Base-by-base conservation (phyloP, 2,888 invertebrate species). In the Apeira syringaria region DNA sequence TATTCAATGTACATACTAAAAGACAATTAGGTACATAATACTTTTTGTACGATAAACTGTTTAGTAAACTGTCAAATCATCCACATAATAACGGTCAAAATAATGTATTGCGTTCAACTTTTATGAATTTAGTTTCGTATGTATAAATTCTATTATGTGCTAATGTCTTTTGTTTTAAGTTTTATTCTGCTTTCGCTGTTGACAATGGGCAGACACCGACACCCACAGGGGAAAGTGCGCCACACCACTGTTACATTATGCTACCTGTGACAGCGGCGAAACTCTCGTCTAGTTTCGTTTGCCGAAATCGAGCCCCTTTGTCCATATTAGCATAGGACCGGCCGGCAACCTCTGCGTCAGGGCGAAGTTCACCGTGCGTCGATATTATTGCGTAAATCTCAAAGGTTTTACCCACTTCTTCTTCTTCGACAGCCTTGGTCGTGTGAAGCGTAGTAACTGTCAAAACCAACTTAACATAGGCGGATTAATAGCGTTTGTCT, bases 191-290 rank as follows among this genome's bases (percentile, higher is more conserved):
- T 84, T 85, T 86, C 80, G 78, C 78, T 61, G 59, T 68, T 68
- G 58, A 85, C 82, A 86, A 85, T 85, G 68, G 69, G 53, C 67
- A 66, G 56, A 59, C 63, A 60, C 60, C 60, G 73, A 79, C 83
- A 80, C 80, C 80, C 71, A 79, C 75, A 59, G 63, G 76, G 74
- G 80, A 86, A 85, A 85, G 84, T 75, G 61, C 59, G 15, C 10
- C 15, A 13, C 32, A 43, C 72, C 62, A 63, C 63, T 66, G 62
- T 69, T 62, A 74, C 70, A 68, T 71, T 66, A 67, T 60, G 49
- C 50, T 58, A 61, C 55, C 57, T 56, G 65, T 60, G 66, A 74
- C 69, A 68, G 61, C 52, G 67, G 82, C 74, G 82, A 85, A 85
- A 85, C 82, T 81, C 52, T 64, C 20, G 26, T 53, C 41, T 74